Conservation (phyloP, 2,888 invertebrate genomes). For the Seladonia tumulorum region DNA sequence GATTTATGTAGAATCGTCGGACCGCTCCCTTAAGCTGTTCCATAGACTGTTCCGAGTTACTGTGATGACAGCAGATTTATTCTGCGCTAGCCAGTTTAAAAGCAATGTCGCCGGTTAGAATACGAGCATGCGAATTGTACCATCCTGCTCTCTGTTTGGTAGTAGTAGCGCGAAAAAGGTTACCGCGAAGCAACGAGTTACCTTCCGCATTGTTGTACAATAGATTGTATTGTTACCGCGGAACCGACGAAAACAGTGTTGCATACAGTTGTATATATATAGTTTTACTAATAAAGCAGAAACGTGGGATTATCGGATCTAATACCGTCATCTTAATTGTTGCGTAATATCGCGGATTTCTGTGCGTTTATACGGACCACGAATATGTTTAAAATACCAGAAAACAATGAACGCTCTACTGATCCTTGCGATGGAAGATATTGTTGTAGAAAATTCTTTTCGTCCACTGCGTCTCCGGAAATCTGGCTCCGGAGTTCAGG, state of each 20-base stretch:
- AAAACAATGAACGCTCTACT: not conserved
- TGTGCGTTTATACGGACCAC: no score
- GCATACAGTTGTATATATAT: constrained; percentile 42
- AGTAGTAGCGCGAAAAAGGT: not conserved
- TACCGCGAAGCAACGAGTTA: not conserved
- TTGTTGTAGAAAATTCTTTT: no score
- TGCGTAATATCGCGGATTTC: no score
- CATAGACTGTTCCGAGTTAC: constrained; percentile 2
- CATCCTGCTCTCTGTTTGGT: not conserved
- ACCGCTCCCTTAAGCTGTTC: not conserved
- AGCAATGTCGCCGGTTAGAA: not conserved
- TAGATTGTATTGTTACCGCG: not conserved
- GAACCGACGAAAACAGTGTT: not conserved
- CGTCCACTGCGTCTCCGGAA: no score
- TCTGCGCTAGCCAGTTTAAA: not conserved
- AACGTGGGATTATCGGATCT: constrained; percentile 1
- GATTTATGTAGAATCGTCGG: not conserved
- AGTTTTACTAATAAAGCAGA: constrained; percentile 55
- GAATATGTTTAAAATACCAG: no score
- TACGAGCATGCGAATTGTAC: not conserved
- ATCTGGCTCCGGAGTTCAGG: no score
- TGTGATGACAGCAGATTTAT: not conserved
- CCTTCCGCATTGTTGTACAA: not conserved
- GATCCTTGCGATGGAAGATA: no score
- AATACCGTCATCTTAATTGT: not conserved